Percentiles rank a stretch among this genome's conserved stretches.
Evolutionary conservation across 2,797 vertebrate species (phyloP).

Genomic region (Tangara arthus): DNA sequence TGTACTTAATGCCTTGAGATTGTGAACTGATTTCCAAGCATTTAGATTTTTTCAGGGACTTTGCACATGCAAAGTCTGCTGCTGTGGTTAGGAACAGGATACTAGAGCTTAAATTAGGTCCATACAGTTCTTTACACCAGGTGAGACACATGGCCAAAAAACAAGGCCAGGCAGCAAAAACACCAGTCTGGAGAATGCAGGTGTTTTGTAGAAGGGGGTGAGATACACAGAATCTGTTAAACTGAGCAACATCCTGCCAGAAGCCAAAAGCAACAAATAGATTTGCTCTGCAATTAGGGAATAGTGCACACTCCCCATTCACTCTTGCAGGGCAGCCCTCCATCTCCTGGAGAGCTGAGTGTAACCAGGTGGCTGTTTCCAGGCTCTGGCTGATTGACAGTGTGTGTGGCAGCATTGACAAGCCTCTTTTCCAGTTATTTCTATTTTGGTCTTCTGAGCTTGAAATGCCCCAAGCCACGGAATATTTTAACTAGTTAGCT

Average conservation of each 20-base stretch:
- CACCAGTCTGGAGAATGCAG: not conserved
- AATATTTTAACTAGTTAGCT: not conserved
- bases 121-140: not conserved
- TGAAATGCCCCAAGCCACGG: not conserved
- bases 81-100: not conserved
- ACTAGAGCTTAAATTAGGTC: not conserved
- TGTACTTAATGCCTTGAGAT: not conserved
- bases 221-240: not conserved
- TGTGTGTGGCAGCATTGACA: not conserved
- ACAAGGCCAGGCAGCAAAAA: not conserved
- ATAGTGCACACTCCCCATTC: not conserved
- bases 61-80: not conserved
- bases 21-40: not conserved
- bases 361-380: not conserved
- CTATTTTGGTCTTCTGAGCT: not conserved
- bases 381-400: not conserved
- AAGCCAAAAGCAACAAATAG: not conserved
- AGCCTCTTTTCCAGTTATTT: not conserved
- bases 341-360: not conserved
- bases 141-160: not conserved
- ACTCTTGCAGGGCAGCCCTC: not conserved
- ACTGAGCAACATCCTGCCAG: not conserved
- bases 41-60: not conserved
- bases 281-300: not conserved
- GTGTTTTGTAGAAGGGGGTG: not conserved